Conservation (phyloP, 2,113 vertebrate genomes). For the Odocoileus hemionus region DNA sequence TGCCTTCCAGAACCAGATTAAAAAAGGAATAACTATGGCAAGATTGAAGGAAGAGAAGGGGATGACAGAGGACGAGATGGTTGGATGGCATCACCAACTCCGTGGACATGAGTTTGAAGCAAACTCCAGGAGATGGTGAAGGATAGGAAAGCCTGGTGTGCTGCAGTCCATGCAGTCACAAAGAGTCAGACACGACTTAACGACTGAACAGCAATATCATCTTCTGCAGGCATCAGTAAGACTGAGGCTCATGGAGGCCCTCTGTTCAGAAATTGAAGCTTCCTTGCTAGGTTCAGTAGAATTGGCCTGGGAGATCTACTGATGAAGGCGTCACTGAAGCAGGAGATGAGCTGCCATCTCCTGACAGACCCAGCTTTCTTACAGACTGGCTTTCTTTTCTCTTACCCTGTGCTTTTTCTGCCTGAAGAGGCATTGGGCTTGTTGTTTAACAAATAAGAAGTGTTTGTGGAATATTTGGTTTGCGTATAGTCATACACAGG, state of each 20-base stretch:
- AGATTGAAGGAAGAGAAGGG: background rate
- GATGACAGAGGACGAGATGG: background rate
- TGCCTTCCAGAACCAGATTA: background rate
- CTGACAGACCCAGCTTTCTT: background rate
- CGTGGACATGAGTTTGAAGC: background rate
- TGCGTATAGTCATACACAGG: background rate
- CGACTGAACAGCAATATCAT: background rate
- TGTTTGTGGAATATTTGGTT: background rate
- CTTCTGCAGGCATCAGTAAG: background rate
- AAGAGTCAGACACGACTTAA: background rate
- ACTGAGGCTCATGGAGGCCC: background rate
- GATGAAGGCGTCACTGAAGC: background rate
- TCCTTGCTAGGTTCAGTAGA: background rate
- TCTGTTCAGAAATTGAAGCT: background rate
- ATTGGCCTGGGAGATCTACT: accelerated
- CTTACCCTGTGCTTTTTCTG: background rate
- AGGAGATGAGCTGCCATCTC: background rate
- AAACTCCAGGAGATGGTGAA: background rate
- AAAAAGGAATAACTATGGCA: background rate
- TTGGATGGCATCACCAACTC: background rate
- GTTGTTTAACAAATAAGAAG: background rate
- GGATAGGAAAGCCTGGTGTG: background rate
- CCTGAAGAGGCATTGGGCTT: background rate
- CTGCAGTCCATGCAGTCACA: background rate
- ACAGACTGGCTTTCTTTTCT: background rate